Percentiles rank a stretch among this genome's conserved stretches.
phyloP scores from a whole-genome alignment of 2,888 invertebrate genomes.

The Pachydiplax longipennis region DNA sequence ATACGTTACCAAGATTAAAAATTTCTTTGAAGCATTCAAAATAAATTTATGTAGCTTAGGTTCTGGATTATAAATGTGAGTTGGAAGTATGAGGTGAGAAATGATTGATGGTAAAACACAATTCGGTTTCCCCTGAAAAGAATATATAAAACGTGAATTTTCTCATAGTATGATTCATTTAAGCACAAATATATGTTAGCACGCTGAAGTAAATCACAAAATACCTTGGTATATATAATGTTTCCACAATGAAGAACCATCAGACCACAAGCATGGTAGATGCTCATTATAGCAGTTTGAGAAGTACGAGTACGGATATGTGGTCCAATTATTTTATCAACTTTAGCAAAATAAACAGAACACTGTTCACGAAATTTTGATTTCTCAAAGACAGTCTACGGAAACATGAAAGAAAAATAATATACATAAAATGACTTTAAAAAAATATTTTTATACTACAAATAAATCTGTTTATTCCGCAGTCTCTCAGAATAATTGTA shows the following conservation, averaged over 20 bases:
- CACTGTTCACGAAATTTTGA: slow-evolving; percentile 38
- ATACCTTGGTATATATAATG: slow-evolving; percentile 46
- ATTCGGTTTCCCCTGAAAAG: slow-evolving; percentile 47
- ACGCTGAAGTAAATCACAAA: neutral
- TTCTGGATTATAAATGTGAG: slow-evolving; percentile 46
- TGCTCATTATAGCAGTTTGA: slow-evolving; percentile 40
- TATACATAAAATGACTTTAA: neutral
- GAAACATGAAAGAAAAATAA: neutral
- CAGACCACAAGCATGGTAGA: slow-evolving; percentile 36
- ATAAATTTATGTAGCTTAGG: slow-evolving; percentile 9
- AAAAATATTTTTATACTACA: too few relatives aligned
- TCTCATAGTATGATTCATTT: too few relatives aligned
- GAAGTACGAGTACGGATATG: slow-evolving; percentile 9
- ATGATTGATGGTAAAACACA: slow-evolving; percentile 45
- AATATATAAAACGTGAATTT: neutral
- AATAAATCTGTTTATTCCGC: neutral
- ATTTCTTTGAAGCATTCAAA: neutral
- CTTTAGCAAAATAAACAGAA: slow-evolving; percentile 18
- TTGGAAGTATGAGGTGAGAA: slow-evolving; percentile 45
- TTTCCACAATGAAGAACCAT: slow-evolving; percentile 46
- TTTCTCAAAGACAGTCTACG: slow-evolving; percentile 31
- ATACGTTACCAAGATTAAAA: neutral
- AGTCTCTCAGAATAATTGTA: neutral
- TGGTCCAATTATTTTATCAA: slow-evolving; percentile 46
- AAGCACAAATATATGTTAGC: neutral